Conservation (phyloP, 2,113 vertebrate genomes). For the Chionomys nivalis region DNA sequence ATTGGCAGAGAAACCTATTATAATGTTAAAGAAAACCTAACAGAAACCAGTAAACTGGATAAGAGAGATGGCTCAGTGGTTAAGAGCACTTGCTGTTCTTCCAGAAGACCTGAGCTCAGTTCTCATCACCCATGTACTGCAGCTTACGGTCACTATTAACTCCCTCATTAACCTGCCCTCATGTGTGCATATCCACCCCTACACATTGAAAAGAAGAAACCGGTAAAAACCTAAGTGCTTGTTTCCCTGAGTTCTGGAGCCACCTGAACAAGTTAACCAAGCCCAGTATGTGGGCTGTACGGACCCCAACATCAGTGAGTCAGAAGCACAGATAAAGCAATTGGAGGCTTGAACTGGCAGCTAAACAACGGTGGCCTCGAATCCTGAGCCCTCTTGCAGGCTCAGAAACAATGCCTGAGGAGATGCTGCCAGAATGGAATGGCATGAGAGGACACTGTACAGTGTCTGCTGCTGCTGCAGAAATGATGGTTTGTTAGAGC, state of each 20-base stretch:
- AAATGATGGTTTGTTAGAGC: background rate
- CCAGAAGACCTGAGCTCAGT: background rate
- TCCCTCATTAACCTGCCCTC: background rate
- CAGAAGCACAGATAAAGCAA: background rate
- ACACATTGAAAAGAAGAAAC: background rate
- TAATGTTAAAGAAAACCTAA: too few relatives aligned
- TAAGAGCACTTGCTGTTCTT: background rate
- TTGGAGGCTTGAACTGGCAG: background rate
- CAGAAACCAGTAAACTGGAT: background rate
- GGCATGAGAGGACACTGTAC: background rate
- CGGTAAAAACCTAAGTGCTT: background rate
- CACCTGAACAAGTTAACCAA: background rate
- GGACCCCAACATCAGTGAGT: background rate
- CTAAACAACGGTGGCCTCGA: background rate
- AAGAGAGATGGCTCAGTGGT: background rate
- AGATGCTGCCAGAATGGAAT: background rate
- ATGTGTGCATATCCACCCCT: background rate
- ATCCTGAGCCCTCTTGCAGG: background rate
- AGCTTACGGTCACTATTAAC: background rate
- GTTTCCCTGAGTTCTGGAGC: background rate
- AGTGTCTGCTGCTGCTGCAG: background rate
- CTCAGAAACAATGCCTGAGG: background rate
- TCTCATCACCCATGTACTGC: background rate
- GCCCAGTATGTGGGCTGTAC: background rate
- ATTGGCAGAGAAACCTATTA: too few relatives aligned